Conservation (phyloP, 2,113 vertebrate genomes). For the Deroptyus accipitrinus region DNA sequence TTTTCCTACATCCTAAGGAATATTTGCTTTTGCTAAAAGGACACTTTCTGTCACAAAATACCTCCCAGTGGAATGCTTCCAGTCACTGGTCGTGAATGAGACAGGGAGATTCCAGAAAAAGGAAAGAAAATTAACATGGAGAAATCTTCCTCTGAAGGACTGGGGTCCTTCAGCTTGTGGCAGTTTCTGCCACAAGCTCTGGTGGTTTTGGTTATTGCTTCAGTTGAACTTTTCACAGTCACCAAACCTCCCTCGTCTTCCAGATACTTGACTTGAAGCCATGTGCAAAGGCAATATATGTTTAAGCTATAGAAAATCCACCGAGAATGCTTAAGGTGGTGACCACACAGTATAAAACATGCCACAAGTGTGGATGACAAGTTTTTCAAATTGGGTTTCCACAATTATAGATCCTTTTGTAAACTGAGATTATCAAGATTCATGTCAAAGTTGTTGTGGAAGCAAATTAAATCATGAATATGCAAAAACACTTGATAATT, state of each 20-base stretch:
- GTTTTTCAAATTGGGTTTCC: background rate
- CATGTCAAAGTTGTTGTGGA: background rate
- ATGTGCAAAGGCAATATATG: background rate
- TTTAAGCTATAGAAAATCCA: background rate
- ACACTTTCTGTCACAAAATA: background rate
- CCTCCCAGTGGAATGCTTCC: background rate
- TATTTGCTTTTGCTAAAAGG: background rate
- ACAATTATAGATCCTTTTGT: background rate
- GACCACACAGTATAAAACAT: background rate
- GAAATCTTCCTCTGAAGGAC: background rate
- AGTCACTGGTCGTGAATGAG: background rate
- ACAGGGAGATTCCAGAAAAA: background rate
- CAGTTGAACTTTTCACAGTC: background rate
- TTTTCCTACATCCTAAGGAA: background rate
- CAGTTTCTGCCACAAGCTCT: background rate
- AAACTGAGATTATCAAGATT: background rate
- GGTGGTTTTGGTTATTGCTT: background rate
- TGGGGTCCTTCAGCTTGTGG: background rate
- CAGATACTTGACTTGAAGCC: background rate
- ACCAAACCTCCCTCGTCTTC: accelerated
- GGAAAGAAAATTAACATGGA: background rate
- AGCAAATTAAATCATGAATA: background rate
- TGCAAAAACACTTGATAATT: background rate
- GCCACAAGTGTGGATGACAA: background rate
- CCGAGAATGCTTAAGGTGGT: background rate